phyloP scores from a whole-genome alignment of 2,797 vertebrate species.

The Avahi laniger region DNA sequence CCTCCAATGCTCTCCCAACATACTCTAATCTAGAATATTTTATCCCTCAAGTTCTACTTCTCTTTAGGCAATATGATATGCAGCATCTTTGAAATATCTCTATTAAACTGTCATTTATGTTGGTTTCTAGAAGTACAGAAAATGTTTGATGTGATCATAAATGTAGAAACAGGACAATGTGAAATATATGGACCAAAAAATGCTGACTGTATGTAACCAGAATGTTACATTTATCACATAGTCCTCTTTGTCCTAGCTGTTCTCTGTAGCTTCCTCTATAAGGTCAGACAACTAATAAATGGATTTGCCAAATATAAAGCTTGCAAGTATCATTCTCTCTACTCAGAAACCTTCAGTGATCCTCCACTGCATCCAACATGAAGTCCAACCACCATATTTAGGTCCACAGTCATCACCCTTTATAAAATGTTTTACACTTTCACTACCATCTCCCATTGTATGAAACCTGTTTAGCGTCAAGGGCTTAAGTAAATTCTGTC shows the following conservation, averaged over 20 bases:
- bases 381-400: neutral
- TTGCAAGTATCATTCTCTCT: neutral
- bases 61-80: neutral
- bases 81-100: neutral
- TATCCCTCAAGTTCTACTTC: neutral
- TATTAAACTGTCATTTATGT: neutral
- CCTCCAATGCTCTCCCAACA: neutral
- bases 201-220: neutral
- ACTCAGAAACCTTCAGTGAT: neutral
- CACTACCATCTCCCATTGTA: neutral
- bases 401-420: neutral
- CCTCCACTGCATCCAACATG: neutral
- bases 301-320: neutral
- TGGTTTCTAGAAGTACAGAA: neutral
- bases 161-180: neutral
- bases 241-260: neutral
- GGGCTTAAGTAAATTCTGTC: neutral
- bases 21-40: neutral
- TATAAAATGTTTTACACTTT: neutral
- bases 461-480: neutral
- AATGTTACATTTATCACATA: neutral
- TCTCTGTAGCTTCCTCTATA: neutral
- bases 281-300: neutral
- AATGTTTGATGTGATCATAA: neutral
- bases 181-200: neutral